phyloP scores from a whole-genome alignment of 1,140 invertebrate species.

The Pseudomyrmex gracilis region DNA sequence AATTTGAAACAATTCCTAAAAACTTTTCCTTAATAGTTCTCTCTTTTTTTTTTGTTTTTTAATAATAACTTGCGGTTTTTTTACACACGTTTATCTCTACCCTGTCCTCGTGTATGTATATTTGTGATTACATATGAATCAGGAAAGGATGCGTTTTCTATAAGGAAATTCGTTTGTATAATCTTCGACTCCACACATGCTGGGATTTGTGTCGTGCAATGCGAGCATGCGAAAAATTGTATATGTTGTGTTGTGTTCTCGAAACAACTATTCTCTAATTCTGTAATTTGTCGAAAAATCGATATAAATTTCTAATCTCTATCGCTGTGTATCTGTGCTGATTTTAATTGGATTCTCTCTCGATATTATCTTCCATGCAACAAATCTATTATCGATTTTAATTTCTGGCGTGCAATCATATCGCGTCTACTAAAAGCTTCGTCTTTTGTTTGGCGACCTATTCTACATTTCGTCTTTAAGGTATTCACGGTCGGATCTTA shows the following conservation, averaged over 20 bases:
- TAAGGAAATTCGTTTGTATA: neutral
- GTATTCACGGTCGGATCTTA: too few relatives aligned
- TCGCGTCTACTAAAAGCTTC: neutral
- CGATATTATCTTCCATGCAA: slow-evolving; percentile 30
- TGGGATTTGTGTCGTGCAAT: slow-evolving; percentile 36
- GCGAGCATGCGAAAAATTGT: slow-evolving; percentile 24
- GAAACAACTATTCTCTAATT: slow-evolving; percentile 6
- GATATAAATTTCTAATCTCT: neutral
- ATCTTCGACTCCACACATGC: slow-evolving; percentile 13
- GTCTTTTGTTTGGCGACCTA: slow-evolving; percentile 17
- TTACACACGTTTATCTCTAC: neutral
- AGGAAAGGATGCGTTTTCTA: slow-evolving; percentile 28
- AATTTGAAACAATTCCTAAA: slow-evolving; percentile 4
- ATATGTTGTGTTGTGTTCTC: neutral
- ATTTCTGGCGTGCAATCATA: slow-evolving; percentile 18
- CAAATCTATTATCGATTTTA: neutral
- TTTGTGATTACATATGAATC: slow-evolving; percentile 6
- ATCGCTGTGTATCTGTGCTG: neutral
- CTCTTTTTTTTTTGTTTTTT: neutral
- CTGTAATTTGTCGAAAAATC: neutral
- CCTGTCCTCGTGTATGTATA: slow-evolving; percentile 16
- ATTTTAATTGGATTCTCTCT: slow-evolving; percentile 8
- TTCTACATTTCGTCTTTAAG: neutral
- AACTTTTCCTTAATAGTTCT: neutral
- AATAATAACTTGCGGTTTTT: slow-evolving; percentile 11